These are phyloP conservation scores for Pyrgus malvae DNA, from an alignment of 2,888 invertebrate genomes.

Conservation along the genomic window DNA sequence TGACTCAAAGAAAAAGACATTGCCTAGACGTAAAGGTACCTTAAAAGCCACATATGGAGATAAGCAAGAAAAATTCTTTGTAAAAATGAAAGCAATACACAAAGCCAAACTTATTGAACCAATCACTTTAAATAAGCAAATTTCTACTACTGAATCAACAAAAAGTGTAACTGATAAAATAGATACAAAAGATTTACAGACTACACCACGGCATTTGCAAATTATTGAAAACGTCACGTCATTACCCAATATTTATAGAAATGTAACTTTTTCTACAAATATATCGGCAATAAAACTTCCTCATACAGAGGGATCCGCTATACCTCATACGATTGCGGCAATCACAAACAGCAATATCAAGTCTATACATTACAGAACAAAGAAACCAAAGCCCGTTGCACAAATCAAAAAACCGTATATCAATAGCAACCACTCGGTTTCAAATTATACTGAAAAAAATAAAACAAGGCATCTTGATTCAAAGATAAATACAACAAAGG, in stretches of 20 bases:
- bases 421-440: constrained; percentile 39
- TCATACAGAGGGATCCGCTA: constrained; percentile 38
- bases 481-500: constrained; percentile 55
- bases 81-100: constrained; percentile 39
- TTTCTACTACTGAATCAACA: constrained; percentile 10
- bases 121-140: constrained; percentile 6
- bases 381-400: constrained; percentile 64
- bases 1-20: constrained; percentile 60
- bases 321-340: constrained; percentile 59
- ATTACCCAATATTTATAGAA: background rate
- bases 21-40: constrained; percentile 72
- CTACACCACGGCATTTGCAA: too few species aligned
- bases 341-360: constrained; percentile 71
- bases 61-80: constrained; percentile 65
- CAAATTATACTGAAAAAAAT: constrained; percentile 41
- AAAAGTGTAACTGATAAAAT: constrained; percentile 1
- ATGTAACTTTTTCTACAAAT: background rate
- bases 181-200: background rate
- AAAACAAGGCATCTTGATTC: constrained; percentile 36
- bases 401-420: constrained; percentile 64
- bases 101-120: constrained; percentile 5
- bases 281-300: background rate
- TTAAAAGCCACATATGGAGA: constrained; percentile 78
- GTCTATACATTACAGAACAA: constrained; percentile 66
- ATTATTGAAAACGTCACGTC: background rate